Evolutionary conservation across 1,140 invertebrate species (phyloP).

Genomic region (Calosoma granatense): DNA sequence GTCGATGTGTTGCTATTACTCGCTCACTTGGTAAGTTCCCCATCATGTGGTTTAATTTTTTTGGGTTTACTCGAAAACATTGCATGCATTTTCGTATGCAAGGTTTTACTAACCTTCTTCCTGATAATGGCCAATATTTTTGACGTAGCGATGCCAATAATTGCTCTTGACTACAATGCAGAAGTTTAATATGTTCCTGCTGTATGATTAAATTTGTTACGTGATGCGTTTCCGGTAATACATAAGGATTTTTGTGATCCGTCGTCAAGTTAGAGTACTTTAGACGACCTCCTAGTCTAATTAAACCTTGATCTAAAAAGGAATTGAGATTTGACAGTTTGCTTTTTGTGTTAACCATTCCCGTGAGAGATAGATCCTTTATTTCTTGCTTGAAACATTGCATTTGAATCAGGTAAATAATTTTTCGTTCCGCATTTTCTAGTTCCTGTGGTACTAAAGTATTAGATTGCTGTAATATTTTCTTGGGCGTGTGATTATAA

Average conservation of each 20-base stretch:
- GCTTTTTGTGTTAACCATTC: constrained; percentile 13
- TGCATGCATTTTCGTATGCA: too few species aligned
- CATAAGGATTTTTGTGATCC: constrained; percentile 21
- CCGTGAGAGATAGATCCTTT: too few species aligned
- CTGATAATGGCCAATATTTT: constrained; percentile 21
- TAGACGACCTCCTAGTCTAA: constrained; percentile 25
- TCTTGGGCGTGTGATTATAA: too few species aligned
- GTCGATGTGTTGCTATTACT: constrained; percentile 1
- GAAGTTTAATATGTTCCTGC: constrained; percentile 17
- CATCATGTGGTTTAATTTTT: neutral
- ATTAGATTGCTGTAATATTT: too few species aligned
- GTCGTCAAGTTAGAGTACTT: constrained; percentile 15
- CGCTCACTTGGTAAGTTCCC: neutral
- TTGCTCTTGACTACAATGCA: constrained; percentile 21
- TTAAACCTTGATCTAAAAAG: constrained; percentile 20
- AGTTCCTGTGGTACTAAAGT: too few species aligned
- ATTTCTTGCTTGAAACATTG: too few species aligned
- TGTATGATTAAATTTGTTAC: constrained; percentile 20
- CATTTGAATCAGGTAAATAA: too few species aligned
- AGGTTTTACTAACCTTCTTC: too few species aligned
- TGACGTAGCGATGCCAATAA: constrained; percentile 17
- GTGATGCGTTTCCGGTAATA: constrained; percentile 20
- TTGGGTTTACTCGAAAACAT: too few species aligned
- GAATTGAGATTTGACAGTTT: constrained; percentile 16
- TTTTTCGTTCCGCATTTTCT: too few species aligned